Evolutionary conservation across 1,140 invertebrate genomes (phyloP), one percentile per base, ranked within the genome.

Genomic region (Streblospio benedicti): DNA sequence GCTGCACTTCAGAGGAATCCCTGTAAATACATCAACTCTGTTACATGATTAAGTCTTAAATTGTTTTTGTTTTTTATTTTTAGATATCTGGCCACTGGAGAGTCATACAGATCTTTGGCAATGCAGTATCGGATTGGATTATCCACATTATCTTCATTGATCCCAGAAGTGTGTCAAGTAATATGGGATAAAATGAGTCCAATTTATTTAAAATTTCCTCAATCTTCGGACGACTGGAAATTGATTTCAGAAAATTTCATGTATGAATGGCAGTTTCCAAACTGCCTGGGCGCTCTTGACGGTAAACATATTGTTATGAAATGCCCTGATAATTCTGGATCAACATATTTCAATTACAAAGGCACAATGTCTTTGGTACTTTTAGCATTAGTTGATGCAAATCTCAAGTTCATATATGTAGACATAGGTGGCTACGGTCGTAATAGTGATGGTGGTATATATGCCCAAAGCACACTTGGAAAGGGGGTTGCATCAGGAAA

Each of bases 291-390:
- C 23, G 57, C 61, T 27, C 31, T 62, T 6, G 45, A 63, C 41
- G 59, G 60, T 3, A 62, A 62, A 53, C 60, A 61, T 25, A 50
- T 61, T n/a, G 28, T 28, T 18, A 61, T 60, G 23, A 20, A 27
- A 20, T 2, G 5, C 5, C 45, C 60, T 18, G 23, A 61, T 59
- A 31, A 30, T 1, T 23, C 9, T 1, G 61, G 61, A n/a, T 62
- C 61, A n/a, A 16, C 5, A n/a, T 62, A 28, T 23, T 62, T 9
- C 32, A 62, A 62, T 30, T 62, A 56, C 59, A 62, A 63, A 27
- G 25, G 43, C 20, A 50, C 20, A n/a, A 23, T 62, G 18, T 44
- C 28, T 28, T 35, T 62, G 6, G 27, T 62, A 9, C 20, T 62
- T 25, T 4, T 62, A 23, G 61, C 61, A 53, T n/a, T 62, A 20